Conservation (phyloP, 1,140 invertebrate genomes). For the Coelopa frigida region DNA sequence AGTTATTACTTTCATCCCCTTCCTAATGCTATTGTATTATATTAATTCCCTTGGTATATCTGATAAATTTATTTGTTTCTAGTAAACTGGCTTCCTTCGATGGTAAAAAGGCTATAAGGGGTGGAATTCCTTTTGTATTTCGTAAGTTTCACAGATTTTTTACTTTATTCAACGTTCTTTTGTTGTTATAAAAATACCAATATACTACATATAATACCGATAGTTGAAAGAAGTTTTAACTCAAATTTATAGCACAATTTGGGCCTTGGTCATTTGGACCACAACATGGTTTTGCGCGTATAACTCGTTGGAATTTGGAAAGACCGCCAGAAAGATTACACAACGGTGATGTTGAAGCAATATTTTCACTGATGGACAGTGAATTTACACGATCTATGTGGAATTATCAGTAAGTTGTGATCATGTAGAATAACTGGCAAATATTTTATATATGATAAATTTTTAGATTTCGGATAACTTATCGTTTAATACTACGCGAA, state of each 20-base stretch:
- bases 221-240: background rate
- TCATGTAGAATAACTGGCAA: background rate
- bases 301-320: constrained; percentile 83
- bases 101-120: constrained; percentile 89
- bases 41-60: background rate
- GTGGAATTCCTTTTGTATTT: constrained; percentile 92
- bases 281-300: constrained; percentile 89
- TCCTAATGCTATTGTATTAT: too few relatives aligned
- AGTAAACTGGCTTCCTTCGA: constrained; percentile 92
- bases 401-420: constrained; percentile 71
- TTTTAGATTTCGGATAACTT: constrained; percentile 70
- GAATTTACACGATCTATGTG: constrained; percentile 90
- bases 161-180: constrained; percentile 6
- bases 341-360: constrained; percentile 83
- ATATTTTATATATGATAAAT: constrained; percentile 5
- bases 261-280: constrained; percentile 88
- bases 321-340: constrained; percentile 76
- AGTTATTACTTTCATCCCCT: too few relatives aligned
- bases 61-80: constrained; percentile 46
- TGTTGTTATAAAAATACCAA: constrained; percentile 5
- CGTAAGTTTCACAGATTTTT: constrained; percentile 69
- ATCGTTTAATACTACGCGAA: constrained; percentile 79
- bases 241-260: constrained; percentile 70
- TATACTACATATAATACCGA: background rate
- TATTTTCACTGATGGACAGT: constrained; percentile 85